Conservation (phyloP, 2,888 invertebrate species). For the Dicycla oo region DNA sequence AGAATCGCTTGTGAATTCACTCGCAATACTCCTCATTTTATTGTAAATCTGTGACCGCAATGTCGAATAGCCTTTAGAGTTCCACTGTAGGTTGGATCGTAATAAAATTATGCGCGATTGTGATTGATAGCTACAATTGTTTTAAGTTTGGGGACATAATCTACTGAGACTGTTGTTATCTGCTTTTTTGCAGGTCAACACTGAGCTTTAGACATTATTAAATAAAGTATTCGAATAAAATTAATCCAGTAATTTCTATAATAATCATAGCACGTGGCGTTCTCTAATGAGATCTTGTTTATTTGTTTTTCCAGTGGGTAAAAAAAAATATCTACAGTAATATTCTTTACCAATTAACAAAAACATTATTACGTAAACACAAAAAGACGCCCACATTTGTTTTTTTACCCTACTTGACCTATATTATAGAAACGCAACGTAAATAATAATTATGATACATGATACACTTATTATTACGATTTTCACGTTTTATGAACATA, state of each 20-base stretch:
- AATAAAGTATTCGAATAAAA: neutral
- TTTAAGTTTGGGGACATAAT: constrained; percentile 50
- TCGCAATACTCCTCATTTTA: constrained; percentile 78
- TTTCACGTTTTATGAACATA: constrained; percentile 8
- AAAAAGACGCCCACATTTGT: neutral
- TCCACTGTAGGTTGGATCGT: constrained; percentile 62
- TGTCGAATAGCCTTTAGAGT: constrained; percentile 71
- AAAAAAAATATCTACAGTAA: neutral
- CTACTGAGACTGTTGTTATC: constrained; percentile 14
- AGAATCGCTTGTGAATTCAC: constrained; percentile 79
- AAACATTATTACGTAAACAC: neutral
- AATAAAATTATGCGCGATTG: constrained; percentile 71
- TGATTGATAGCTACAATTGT: constrained; percentile 68
- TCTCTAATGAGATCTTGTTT: neutral
- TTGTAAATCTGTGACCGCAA: constrained; percentile 82
- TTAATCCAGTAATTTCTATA: neutral
- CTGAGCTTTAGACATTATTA: neutral
- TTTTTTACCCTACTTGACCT: constrained; percentile 7
- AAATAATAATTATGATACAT: constrained; percentile 5
- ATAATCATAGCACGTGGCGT: neutral
- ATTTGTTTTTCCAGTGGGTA: neutral
- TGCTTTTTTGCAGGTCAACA: neutral
- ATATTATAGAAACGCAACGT: constrained; percentile 18
- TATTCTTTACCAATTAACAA: constrained; percentile 34
- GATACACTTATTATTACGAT: neutral